Conservation (phyloP, 2,797 vertebrate species). For the Ptychobarbus kaznakovi region DNA sequence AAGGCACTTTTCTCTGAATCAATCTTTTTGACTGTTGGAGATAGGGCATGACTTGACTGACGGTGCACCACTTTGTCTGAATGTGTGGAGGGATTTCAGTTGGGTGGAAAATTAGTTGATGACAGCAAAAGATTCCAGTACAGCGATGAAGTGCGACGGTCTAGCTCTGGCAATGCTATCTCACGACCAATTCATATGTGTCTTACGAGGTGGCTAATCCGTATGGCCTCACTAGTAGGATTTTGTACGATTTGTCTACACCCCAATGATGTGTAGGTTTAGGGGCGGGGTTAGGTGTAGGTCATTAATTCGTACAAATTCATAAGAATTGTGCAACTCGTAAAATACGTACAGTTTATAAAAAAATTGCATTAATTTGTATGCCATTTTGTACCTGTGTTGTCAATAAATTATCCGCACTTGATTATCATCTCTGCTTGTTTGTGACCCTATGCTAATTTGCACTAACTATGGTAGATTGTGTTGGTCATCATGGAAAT, state of each 20-base stretch:
- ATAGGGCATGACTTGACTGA: slow-evolving; percentile 4
- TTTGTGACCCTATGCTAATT: neutral
- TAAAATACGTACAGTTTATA: too few species aligned
- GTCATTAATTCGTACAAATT: too few species aligned
- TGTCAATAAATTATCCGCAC: neutral
- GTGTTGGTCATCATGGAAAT: too few species aligned
- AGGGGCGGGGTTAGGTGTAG: too few species aligned
- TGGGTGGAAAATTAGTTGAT: slow-evolving; percentile 1
- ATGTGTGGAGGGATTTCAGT: slow-evolving; percentile 35
- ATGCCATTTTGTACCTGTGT: neutral
- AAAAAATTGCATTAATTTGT: too few species aligned
- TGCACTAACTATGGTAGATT: too few species aligned
- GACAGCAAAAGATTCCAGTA: slow-evolving; percentile 4
- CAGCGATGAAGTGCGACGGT: neutral
- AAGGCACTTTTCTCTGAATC: slow-evolving; percentile 5
- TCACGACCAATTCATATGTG: too few species aligned
- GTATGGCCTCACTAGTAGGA: too few species aligned
- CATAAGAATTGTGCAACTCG: too few species aligned
- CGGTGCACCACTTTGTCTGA: neutral
- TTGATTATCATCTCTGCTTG: neutral
- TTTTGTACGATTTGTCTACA: too few species aligned
- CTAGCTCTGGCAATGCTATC: neutral
- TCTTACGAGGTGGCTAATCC: too few species aligned
- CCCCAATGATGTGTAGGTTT: too few species aligned
- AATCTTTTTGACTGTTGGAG: slow-evolving; percentile 38